Conservation (phyloP, 2,888 invertebrate species). For the Callinectes sapidus region DNA sequence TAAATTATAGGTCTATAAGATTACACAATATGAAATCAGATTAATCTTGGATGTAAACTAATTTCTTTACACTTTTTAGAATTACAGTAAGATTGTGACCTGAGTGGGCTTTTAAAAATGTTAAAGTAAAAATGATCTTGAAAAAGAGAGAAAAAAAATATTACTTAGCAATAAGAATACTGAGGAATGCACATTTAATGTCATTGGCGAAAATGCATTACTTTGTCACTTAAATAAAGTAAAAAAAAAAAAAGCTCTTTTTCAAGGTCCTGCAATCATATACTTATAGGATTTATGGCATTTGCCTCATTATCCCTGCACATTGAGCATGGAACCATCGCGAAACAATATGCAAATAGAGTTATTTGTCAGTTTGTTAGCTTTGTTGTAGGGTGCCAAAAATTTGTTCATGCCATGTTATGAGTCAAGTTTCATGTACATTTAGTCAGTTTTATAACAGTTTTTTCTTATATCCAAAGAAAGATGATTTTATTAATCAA, state of each 20-base stretch:
- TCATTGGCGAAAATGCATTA: conserved; percentile 7
- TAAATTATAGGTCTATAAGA: neutral
- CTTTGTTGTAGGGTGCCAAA: conserved; percentile 71
- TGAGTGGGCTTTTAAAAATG: conserved; percentile 45
- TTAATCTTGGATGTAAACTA: neutral
- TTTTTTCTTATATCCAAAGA: neutral
- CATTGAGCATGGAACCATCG: conserved; percentile 71
- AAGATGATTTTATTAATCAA: neutral
- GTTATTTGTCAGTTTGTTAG: conserved; percentile 71
- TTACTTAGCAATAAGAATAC: neutral
- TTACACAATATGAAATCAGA: neutral
- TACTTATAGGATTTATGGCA: conserved; percentile 61
- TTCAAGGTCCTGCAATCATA: conserved; percentile 57
- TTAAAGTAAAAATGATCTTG: conserved; percentile 56
- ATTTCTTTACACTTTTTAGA: neutral
- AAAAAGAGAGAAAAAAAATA: conserved; percentile 59
- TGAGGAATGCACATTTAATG: neutral
- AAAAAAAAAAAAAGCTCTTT: conserved; percentile 49
- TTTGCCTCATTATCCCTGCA: conserved; percentile 68
- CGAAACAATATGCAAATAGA: conserved; percentile 71
- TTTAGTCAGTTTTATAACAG: neutral
- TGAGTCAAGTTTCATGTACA: conserved; percentile 65
- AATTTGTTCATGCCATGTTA: conserved; percentile 58
- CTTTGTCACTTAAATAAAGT: neutral
- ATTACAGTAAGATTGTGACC: neutral